Evolutionary conservation across 1,140 invertebrate genomes (phyloP).

Genomic region (Triops cancriformis): DNA sequence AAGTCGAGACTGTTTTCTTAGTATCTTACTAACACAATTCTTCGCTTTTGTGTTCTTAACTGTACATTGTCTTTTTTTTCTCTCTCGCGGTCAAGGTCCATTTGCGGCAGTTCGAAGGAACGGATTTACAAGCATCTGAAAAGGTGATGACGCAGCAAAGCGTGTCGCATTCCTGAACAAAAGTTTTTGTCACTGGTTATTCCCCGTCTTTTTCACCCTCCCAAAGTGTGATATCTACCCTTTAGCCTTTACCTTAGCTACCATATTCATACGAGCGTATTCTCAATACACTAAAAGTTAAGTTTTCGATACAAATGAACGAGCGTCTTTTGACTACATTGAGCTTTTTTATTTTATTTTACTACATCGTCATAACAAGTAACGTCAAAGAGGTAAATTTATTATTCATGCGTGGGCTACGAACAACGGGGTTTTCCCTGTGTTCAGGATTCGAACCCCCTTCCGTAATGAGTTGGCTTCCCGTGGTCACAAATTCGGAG

Average conservation of each 20-base stretch:
- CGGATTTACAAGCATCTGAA: constrained; percentile 28
- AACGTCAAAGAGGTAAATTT: not conserved
- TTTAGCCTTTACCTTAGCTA: not conserved
- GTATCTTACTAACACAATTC: not conserved
- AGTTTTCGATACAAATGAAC: not conserved
- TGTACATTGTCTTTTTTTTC: constrained; percentile 11
- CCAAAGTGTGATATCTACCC: not conserved
- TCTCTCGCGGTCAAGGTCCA: constrained; percentile 43
- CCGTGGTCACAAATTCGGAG: not conserved
- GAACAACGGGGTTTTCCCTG: not conserved
- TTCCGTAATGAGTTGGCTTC: not conserved
- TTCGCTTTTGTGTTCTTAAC: constrained; percentile 13
- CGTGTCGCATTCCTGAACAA: not conserved
- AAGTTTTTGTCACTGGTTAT: not conserved
- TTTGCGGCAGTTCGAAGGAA: constrained; percentile 49
- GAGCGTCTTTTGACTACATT: not conserved
- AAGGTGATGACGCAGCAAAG: constrained; percentile 7
- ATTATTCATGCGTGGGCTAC: not conserved
- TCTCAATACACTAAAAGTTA: not conserved
- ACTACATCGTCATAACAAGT: not conserved
- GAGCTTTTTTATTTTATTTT: not conserved
- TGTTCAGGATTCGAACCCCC: not conserved
- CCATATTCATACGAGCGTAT: not conserved
- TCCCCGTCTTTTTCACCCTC: not conserved
- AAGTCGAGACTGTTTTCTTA: constrained; percentile 33